Conservation (phyloP, 2,797 vertebrate genomes). For the Aphelocoma californica region DNA sequence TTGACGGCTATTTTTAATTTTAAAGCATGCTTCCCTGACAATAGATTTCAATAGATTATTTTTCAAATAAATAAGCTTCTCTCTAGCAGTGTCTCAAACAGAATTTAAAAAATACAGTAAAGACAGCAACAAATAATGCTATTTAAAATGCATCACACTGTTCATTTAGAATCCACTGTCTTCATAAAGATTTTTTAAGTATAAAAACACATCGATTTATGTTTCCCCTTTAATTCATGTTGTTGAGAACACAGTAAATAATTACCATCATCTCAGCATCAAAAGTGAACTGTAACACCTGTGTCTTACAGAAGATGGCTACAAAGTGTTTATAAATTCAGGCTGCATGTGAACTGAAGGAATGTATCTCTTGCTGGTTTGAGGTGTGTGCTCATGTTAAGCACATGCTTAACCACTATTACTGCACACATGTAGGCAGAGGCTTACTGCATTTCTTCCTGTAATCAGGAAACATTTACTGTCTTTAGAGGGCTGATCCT, state of each 20-base stretch:
- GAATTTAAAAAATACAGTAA: background rate
- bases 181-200: background rate
- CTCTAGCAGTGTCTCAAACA: background rate
- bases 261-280: background rate
- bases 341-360: background rate
- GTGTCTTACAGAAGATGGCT: background rate
- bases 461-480: background rate
- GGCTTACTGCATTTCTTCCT: background rate
- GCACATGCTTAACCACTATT: background rate
- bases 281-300: background rate
- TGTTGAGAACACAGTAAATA: background rate
- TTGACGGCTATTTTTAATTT: conserved; percentile 23
- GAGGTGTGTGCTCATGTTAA: background rate
- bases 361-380: background rate
- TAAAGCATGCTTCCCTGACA: background rate
- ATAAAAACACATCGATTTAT: background rate
- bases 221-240: background rate
- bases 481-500: background rate
- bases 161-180: background rate
- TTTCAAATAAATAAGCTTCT: background rate
- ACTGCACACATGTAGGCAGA: background rate
- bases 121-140: background rate
- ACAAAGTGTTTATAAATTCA: background rate
- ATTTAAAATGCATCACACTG: background rate
- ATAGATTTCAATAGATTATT: background rate